Evolutionary conservation across 2,797 vertebrate genomes (phyloP).

Genomic region (Nasua narica): DNA sequence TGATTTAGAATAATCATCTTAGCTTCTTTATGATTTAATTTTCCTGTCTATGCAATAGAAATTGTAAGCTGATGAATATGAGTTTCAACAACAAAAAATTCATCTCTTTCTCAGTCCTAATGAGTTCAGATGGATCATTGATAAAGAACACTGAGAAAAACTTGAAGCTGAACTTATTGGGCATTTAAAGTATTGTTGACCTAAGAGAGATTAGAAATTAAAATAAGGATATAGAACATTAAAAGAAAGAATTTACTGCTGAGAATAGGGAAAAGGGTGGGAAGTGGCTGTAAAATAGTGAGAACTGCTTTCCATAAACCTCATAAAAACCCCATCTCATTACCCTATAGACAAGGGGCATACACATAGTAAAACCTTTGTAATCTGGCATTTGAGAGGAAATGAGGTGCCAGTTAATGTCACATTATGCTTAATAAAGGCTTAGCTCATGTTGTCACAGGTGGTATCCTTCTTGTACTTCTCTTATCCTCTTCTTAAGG

Average conservation of each 20-base stretch:
- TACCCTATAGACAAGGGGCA: neutral
- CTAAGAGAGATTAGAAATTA: slow-evolving; percentile 12
- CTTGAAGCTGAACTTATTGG: neutral
- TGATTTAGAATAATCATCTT: neutral
- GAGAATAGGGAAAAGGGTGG: neutral
- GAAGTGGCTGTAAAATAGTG: slow-evolving; percentile 21
- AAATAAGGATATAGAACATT: neutral
- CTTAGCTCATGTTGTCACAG: slow-evolving; percentile 37
- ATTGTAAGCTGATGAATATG: neutral
- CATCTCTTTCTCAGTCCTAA: neutral
- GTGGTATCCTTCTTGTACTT: neutral
- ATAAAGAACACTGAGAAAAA: neutral
- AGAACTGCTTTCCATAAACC: slow-evolving; percentile 36
- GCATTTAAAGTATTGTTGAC: neutral
- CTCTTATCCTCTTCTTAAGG: neutral
- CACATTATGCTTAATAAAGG: slow-evolving; percentile 13
- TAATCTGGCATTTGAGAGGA: slow-evolving; percentile 10
- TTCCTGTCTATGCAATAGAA: neutral
- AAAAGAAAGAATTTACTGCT: slow-evolving; percentile 44
- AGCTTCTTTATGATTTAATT: slow-evolving; percentile 28
- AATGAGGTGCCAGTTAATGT: slow-evolving; percentile 13
- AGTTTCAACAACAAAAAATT: neutral
- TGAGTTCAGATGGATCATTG: neutral
- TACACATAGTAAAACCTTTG: slow-evolving; percentile 19
- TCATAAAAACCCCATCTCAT: slow-evolving; percentile 29